Evolutionary conservation across 2,797 vertebrate genomes (phyloP).

Genomic region (Mareca penelope): DNA sequence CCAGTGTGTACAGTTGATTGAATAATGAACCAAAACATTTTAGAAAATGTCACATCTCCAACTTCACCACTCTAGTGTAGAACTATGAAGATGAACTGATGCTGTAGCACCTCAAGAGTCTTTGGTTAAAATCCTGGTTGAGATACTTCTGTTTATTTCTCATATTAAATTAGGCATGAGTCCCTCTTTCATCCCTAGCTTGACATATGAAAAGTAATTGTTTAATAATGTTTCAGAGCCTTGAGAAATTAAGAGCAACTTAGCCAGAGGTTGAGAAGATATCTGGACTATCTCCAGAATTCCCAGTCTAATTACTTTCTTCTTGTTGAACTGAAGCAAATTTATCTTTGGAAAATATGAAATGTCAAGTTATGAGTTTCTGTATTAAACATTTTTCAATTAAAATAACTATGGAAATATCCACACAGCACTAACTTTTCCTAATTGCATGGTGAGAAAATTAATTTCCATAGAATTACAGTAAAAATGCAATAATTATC

Average conservation of each 20-base stretch:
- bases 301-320: conserved; percentile 64
- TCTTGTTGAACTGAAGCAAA: conserved; percentile 24
- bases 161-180: conserved; percentile 31
- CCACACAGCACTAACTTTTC: conserved; percentile 3
- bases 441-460: conserved; percentile 38
- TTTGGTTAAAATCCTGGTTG: conserved; percentile 47
- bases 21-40: conserved; percentile 1
- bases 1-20: not conserved
- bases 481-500: conserved; percentile 17
- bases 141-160: conserved; percentile 56
- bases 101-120: not conserved
- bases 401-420: conserved; percentile 55
- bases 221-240: conserved; percentile 42
- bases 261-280: conserved; percentile 65
- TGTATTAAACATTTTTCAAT: conserved; percentile 44
- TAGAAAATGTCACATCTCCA: not conserved
- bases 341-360: conserved; percentile 61
- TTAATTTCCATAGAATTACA: conserved; percentile 32
- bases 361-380: conserved; percentile 30
- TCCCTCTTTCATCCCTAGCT: conserved; percentile 25
- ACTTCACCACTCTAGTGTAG: not conserved
- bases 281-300: conserved; percentile 67
- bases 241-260: conserved; percentile 45
- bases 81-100: not conserved
- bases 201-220: conserved; percentile 35